Evolutionary conservation across 2,797 vertebrate genomes (phyloP).

Genomic region (Zalophus californianus): DNA sequence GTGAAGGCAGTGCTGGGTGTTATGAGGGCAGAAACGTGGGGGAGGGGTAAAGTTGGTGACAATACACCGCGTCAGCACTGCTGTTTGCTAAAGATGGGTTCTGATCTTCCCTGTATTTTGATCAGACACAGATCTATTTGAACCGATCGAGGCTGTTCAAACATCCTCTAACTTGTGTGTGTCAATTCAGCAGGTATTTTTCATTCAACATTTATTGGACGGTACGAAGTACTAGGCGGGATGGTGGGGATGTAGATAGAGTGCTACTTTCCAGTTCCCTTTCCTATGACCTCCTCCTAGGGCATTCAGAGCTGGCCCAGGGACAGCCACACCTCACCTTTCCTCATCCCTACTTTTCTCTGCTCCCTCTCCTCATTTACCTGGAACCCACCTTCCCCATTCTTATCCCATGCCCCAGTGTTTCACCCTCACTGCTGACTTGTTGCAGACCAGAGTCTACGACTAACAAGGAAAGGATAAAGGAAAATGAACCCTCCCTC

Average conservation of each 20-base stretch:
- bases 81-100: background rate
- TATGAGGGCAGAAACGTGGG: background rate
- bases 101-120: background rate
- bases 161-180: background rate
- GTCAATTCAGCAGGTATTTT: slow-evolving; percentile 10
- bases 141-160: background rate
- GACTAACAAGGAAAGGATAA: background rate
- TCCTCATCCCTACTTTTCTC: background rate
- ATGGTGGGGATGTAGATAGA: background rate
- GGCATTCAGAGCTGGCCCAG: background rate
- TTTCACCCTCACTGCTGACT: background rate
- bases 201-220: background rate
- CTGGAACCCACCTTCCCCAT: background rate
- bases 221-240: background rate
- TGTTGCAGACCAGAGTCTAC: background rate
- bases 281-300: background rate
- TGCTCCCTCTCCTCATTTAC: background rate
- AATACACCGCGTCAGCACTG: background rate
- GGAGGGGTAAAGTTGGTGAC: background rate
- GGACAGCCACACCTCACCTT: background rate
- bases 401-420: background rate
- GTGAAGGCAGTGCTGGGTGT: slow-evolving; percentile 2
- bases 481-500: background rate
- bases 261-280: background rate
- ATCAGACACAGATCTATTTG: background rate